A percentile compares a stretch with the other conserved stretches of the same genome.
Conservation (phyloP, 2,113 vertebrate genomes). For the Passer domesticus region DNA sequence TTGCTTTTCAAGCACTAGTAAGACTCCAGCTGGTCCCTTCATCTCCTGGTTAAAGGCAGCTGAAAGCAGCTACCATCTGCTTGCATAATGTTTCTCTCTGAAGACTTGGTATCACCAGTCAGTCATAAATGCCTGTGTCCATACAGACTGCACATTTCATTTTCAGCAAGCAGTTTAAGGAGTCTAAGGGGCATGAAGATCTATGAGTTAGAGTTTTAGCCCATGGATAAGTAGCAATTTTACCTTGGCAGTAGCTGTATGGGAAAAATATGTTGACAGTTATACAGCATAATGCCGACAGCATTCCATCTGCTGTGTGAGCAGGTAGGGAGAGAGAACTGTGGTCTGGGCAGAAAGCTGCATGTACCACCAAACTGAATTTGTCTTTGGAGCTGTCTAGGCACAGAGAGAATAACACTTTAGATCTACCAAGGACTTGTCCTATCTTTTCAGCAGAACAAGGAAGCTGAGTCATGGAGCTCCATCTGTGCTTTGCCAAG, state of each 20-base stretch:
- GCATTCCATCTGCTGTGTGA: neutral
- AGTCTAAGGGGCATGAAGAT: neutral
- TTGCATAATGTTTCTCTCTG: neutral
- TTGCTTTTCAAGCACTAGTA: neutral
- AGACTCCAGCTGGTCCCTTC: neutral
- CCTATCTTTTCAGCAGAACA: neutral
- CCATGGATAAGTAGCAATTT: neutral
- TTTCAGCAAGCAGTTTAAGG: neutral
- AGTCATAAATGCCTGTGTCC: neutral
- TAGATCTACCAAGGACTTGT: neutral
- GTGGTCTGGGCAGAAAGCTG: neutral
- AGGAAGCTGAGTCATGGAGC: conserved; percentile 4
- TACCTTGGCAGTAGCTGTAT: neutral
- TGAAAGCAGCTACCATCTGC: conserved; percentile 23
- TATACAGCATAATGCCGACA: neutral
- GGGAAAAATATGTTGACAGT: neutral
- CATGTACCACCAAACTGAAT: neutral
- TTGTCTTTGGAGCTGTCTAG: neutral
- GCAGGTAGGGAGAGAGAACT: neutral
- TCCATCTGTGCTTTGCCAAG: neutral
- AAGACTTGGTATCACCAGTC: neutral
- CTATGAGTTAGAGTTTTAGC: neutral
- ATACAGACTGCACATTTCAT: neutral
- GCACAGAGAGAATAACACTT: neutral
- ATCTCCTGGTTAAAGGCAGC: neutral